Evolutionary conservation across 2,888 invertebrate genomes (phyloP).

Genomic region (Crocallis elinguaria): DNA sequence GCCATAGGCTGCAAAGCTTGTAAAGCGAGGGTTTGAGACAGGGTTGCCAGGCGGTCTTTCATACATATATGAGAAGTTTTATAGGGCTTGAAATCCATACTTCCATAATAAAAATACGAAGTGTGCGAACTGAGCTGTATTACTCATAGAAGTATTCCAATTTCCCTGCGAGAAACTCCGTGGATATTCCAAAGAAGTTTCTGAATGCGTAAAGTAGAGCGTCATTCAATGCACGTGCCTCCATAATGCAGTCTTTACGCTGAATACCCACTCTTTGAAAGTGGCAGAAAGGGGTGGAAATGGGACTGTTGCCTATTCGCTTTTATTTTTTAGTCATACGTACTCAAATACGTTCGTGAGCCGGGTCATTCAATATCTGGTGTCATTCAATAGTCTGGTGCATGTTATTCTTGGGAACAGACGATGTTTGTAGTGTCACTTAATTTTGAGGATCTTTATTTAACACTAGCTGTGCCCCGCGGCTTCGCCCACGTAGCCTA

Average conservation of each 20-base stretch:
- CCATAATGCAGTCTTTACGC: slow-evolving; percentile 9
- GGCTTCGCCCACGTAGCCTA: too few species aligned
- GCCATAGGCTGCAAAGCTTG: slow-evolving; percentile 11
- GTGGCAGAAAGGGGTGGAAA: background rate
- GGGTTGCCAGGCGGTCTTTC: slow-evolving; percentile 1
- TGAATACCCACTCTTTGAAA: slow-evolving; percentile 9
- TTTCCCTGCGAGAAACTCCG: background rate
- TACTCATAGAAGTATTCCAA: slow-evolving; percentile 4
- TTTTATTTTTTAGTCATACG: background rate
- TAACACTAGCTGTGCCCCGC: too few species aligned
- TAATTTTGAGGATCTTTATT: too few species aligned
- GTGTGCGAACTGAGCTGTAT: background rate
- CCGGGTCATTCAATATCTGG: too few species aligned
- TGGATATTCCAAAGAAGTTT: background rate
- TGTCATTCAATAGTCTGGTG: too few species aligned
- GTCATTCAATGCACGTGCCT: slow-evolving; percentile 10
- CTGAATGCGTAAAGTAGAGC: slow-evolving; percentile 9
- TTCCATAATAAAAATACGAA: slow-evolving; percentile 1
- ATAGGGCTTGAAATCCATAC: too few species aligned
- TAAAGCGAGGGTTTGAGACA: slow-evolving; percentile 7
- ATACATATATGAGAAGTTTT: too few species aligned
- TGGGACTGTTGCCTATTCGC: background rate
- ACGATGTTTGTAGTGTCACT: too few species aligned
- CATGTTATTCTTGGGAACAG: too few species aligned
- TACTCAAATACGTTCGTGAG: too few species aligned